These are phyloP conservation scores for Xenopus petersii DNA, from an alignment of 2,797 vertebrate species.

Conservation along the genomic window DNA sequence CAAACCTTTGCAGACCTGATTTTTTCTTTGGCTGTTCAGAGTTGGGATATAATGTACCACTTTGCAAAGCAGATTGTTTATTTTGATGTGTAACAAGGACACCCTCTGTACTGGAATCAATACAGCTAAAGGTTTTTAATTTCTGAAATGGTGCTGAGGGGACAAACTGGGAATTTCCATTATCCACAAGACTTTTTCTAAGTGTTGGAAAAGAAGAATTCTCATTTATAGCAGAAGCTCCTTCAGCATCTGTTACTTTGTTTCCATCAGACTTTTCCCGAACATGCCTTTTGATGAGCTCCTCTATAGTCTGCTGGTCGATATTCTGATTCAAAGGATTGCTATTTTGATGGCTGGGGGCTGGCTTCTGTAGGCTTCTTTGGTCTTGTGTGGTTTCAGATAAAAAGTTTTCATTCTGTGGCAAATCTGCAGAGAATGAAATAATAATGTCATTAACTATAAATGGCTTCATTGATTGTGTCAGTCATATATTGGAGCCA, in stretches of 20 bases:
- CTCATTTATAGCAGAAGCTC: background rate
- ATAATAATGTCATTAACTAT: too few relatives aligned
- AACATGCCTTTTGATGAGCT: slow-evolving; percentile 50
- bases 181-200: background rate
- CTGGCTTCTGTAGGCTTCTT: slow-evolving; percentile 33
- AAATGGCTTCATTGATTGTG: too few relatives aligned
- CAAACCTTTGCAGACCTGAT: slow-evolving; percentile 37
- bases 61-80: slow-evolving; percentile 58
- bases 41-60: slow-evolving; percentile 30
- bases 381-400: slow-evolving; percentile 41
- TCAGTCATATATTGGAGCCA: too few relatives aligned
- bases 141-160: background rate
- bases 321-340: slow-evolving; percentile 34
- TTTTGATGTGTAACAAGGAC: slow-evolving; percentile 43
- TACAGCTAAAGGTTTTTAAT: background rate
- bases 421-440: background rate
- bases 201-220: slow-evolving; percentile 24
- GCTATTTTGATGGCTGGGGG: slow-evolving; percentile 26
- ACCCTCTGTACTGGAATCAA: slow-evolving; percentile 32
- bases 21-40: slow-evolving; percentile 32
- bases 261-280: slow-evolving; percentile 51
- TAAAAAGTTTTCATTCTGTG: slow-evolving; percentile 16
- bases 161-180: background rate
- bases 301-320: slow-evolving; percentile 23
- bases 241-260: slow-evolving; percentile 2